A percentile compares a stretch with the other conserved stretches of the same genome.
phyloP scores from a whole-genome alignment of 2,113 vertebrate species.

The Sitta europaea region DNA sequence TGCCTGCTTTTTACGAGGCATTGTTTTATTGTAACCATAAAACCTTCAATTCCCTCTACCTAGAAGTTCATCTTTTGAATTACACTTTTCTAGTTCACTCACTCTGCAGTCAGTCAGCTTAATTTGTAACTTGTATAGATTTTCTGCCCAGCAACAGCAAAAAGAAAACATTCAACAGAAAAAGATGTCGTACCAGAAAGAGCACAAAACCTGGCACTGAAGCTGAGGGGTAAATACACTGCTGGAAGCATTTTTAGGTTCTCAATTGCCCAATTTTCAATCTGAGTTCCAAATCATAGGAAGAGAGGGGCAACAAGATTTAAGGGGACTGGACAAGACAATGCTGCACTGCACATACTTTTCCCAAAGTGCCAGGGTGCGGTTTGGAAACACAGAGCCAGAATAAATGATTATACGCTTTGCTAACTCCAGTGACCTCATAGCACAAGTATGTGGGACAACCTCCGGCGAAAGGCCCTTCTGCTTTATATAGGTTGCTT shows the following conservation, averaged over 20 bases:
- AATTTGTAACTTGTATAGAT: slow-evolving; percentile 50
- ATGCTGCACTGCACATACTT: not conserved
- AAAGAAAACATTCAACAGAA: slow-evolving; percentile 13
- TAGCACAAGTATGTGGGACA: not conserved
- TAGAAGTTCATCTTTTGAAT: not conserved
- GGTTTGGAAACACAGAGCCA: not conserved
- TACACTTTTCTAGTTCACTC: not conserved
- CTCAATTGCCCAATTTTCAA: not conserved
- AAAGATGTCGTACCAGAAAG: not conserved
- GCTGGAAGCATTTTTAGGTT: not conserved
- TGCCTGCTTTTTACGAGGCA: not conserved
- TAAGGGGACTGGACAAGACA: not conserved
- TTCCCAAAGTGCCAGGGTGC: not conserved
- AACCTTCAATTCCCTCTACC: not conserved
- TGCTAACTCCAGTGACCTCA: slow-evolving; percentile 1
- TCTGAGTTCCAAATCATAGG: not conserved
- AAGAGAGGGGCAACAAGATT: not conserved
- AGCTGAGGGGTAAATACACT: not conserved
- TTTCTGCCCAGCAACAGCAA: slow-evolving; percentile 45
- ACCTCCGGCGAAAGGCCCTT: not conserved
- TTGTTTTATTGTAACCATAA: not conserved
- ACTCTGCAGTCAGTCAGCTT: slow-evolving; percentile 14
- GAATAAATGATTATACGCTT: not conserved
- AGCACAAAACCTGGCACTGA: not conserved
- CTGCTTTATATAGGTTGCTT: not conserved